These are phyloP conservation scores for Chiloscyllium punctatum DNA, from an alignment of 2,797 vertebrate species.

Conservation along the genomic window DNA sequence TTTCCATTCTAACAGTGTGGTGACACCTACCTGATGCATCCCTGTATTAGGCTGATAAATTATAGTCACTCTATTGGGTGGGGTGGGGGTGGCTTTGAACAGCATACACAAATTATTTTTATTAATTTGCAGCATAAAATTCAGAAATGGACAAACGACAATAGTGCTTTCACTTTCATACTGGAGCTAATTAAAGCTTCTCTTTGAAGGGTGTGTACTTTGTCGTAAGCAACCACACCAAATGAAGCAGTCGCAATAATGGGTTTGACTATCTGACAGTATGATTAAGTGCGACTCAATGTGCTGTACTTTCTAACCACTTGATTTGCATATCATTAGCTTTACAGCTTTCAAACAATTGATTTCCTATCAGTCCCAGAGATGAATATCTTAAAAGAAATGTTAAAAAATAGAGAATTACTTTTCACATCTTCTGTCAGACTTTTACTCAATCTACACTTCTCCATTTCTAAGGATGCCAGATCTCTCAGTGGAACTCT, in stretches of 20 bases:
- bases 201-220: neutral
- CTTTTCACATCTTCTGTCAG: neutral
- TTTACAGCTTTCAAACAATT: conserved; percentile 19
- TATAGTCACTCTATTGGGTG: too few relatives aligned
- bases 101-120: neutral
- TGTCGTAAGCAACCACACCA: conserved; percentile 17
- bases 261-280: neutral
- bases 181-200: neutral
- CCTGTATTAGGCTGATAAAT: too few relatives aligned
- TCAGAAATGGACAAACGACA: neutral
- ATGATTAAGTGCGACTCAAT: neutral
- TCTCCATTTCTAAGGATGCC: neutral
- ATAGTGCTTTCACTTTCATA: neutral
- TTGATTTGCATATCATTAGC: conserved; percentile 11
- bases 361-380: neutral
- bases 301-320: neutral
- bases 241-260: neutral
- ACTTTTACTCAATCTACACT: neutral
- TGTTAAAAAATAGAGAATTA: neutral
- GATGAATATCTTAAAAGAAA: neutral
- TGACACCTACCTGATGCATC: too few relatives aligned
- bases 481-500: neutral
- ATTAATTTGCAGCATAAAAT: neutral
- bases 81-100: neutral
- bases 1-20: too few relatives aligned